Evolutionary conservation across 2,113 vertebrate genomes (phyloP).

Genomic region (Trematomus loennbergii): DNA sequence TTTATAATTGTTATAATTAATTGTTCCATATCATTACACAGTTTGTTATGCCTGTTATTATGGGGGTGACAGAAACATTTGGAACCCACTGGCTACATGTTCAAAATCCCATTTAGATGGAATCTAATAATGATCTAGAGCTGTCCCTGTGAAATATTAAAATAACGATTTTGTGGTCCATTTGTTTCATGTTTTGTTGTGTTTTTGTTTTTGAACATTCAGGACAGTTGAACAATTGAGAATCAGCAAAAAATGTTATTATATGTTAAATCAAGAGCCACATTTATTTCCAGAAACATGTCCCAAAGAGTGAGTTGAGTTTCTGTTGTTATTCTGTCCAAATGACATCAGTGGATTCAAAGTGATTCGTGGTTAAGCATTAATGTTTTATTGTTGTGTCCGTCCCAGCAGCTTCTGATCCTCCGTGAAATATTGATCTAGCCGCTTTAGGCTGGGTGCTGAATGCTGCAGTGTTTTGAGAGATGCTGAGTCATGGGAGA

Average conservation of each 20-base stretch:
- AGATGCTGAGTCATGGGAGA: constrained; percentile 72
- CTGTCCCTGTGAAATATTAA: not conserved
- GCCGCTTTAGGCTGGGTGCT: constrained; percentile 43
- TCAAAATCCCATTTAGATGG: no score
- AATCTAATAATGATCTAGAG: not conserved
- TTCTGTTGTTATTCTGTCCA: not conserved
- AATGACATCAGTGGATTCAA: constrained; percentile 1
- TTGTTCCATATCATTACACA: not conserved
- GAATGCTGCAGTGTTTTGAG: constrained; percentile 62
- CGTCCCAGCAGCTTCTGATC: constrained; percentile 35
- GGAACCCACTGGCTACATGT: no score
- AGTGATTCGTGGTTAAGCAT: constrained; percentile 10
- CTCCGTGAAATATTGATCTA: constrained; percentile 56
- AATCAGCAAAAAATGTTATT: not conserved
- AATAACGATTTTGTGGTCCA: no score
- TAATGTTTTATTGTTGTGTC: constrained; percentile 12
- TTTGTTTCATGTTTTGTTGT: not conserved
- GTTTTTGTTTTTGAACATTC: not conserved
- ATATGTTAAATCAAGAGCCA: no score
- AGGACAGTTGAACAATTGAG: not conserved
- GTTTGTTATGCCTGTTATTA: not conserved
- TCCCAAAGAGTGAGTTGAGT: no score
- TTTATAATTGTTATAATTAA: no score
- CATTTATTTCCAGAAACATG: no score
- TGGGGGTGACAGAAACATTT: no score